phyloP scores from a whole-genome alignment of 2,797 vertebrate genomes.

The Crax fasciolata region DNA sequence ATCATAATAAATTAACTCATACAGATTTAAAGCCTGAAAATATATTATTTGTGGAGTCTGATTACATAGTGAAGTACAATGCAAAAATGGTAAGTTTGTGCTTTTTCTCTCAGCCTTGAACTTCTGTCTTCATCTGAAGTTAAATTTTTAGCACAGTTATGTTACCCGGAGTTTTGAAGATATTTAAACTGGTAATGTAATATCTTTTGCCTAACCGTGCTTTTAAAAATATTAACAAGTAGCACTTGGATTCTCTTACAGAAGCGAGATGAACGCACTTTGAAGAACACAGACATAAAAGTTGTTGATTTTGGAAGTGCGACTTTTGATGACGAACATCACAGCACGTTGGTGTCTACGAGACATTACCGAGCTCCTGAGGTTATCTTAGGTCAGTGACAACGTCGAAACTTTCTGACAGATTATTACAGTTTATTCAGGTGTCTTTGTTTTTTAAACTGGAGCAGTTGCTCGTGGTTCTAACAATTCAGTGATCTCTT shows the following conservation, averaged over 20 bases:
- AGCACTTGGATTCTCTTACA: constrained; percentile 68
- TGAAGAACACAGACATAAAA: constrained; percentile 94
- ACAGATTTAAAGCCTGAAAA: constrained; percentile 99
- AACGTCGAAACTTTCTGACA: neutral
- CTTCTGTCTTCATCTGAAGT: neutral
- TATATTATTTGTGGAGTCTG: constrained; percentile 95
- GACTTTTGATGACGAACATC: constrained; percentile 96
- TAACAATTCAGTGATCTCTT: neutral
- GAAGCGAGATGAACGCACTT: constrained; percentile 92
- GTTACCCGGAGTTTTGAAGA: neutral
- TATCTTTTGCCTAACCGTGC: neutral
- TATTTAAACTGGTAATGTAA: neutral
- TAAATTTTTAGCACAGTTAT: neutral
- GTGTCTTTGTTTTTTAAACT: neutral
- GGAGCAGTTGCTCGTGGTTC: neutral
- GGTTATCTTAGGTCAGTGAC: constrained; percentile 92
- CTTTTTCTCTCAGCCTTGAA: neutral
- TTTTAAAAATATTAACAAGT: neutral
- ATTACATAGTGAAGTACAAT: constrained; percentile 93
- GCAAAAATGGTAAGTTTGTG: constrained; percentile 86
- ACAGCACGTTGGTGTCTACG: constrained; percentile 96
- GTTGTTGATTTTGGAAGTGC: constrained; percentile 98
- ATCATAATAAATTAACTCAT: constrained; percentile 96
- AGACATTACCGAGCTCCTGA: constrained; percentile 98
- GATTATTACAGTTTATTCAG: neutral